Conservation (phyloP, 2,113 vertebrate species). For the Oncorhynchus clarkii region DNA sequence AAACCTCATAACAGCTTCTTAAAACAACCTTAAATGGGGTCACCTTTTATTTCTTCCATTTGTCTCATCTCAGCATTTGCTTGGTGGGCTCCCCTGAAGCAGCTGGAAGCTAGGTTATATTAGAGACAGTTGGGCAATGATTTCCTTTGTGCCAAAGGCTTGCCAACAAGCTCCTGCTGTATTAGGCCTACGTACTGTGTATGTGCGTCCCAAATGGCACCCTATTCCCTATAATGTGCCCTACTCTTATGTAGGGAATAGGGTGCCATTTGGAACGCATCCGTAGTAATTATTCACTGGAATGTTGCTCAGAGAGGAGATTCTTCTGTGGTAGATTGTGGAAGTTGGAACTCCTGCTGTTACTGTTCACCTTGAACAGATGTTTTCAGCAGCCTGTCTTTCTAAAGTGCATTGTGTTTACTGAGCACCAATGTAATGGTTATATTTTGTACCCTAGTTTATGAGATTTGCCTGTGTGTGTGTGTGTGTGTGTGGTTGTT, state of each 20-base stretch:
- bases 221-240: too few species aligned
- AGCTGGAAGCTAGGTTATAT: constrained; percentile 32
- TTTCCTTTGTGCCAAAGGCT: neutral
- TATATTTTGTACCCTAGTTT: neutral
- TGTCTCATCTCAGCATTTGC: neutral
- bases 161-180: neutral
- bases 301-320: neutral
- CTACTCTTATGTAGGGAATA: too few species aligned
- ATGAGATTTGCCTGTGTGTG: neutral
- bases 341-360: neutral
- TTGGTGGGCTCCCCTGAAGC: constrained; percentile 1
- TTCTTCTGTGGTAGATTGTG: neutral
- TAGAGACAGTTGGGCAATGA: constrained; percentile 13
- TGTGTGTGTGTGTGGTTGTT: neutral
- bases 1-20: neutral
- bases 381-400: neutral
- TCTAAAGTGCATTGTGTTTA: neutral
- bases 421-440: constrained; percentile 1
- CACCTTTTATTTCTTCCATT: neutral
- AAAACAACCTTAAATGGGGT: neutral
- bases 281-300: too few species aligned
- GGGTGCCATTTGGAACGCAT: too few species aligned
- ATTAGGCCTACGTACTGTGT: neutral
- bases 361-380: neutral
- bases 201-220: too few species aligned